phyloP scores from a whole-genome alignment of 1,140 invertebrate genomes.

The Notospermus geniculatus region DNA sequence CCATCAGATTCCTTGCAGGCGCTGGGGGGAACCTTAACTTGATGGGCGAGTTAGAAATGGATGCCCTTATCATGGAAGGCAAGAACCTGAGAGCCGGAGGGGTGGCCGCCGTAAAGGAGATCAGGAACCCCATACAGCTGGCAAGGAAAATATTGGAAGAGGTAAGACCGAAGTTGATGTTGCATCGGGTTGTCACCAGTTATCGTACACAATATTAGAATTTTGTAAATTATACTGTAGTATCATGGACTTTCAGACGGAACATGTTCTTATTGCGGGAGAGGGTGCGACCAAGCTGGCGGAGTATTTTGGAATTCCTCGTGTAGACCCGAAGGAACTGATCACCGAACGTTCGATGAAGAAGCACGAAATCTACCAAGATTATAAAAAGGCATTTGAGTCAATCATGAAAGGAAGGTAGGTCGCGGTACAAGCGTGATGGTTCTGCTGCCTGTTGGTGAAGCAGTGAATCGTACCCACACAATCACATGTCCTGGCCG shows the following conservation, averaged over 20 bases:
- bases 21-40: conserved; percentile 41
- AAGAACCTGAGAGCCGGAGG: conserved; percentile 52
- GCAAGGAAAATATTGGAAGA: conserved; percentile 73
- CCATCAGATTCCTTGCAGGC: conserved; percentile 34
- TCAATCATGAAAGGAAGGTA: conserved; percentile 3
- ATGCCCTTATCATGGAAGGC: conserved; percentile 76
- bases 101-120: conserved; percentile 65
- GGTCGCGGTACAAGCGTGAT: no score
- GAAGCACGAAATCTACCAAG: background rate
- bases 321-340: conserved; percentile 59
- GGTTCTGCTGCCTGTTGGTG: no score
- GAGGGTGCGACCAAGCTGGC: conserved; percentile 74
- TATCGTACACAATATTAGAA: no score
- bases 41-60: conserved; percentile 66
- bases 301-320: conserved; percentile 52
- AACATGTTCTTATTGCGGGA: conserved; percentile 70
- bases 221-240: no score
- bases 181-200: no score
- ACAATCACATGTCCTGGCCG: no score
- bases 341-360: background rate
- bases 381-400: background rate
- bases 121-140: conserved; percentile 67
- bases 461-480: no score
- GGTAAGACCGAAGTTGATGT: no score
- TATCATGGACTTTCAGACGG: conserved; percentile 55